phyloP scores from a whole-genome alignment of 2,888 invertebrate species.

The Caprella mutica region DNA sequence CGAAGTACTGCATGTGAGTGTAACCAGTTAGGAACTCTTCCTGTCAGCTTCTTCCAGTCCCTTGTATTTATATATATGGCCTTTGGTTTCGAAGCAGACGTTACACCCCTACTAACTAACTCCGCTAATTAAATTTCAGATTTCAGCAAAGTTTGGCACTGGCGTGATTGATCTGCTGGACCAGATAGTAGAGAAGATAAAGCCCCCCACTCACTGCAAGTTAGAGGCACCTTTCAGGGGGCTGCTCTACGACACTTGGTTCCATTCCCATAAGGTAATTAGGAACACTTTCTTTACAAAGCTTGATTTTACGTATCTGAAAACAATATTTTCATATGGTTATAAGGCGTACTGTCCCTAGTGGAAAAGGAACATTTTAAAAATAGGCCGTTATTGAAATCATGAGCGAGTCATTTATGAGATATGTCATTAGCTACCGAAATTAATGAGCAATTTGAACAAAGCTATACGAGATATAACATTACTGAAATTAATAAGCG shows the following conservation, averaged over 20 bases:
- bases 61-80: not conserved
- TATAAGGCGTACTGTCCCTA: too few species aligned
- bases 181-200: constrained; percentile 64
- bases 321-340: too few species aligned
- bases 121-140: constrained; percentile 40
- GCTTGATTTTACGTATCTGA: constrained; percentile 37
- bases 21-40: not conserved
- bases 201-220: constrained; percentile 48
- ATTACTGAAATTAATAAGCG: too few species aligned
- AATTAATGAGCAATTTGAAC: too few species aligned
- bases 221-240: constrained; percentile 55
- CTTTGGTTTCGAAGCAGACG: too few species aligned
- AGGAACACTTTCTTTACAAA: constrained; percentile 39
- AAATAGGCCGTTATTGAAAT: too few species aligned
- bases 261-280: constrained; percentile 61
- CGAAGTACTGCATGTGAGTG: constrained; percentile 57
- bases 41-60: too few species aligned
- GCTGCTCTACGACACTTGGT: constrained; percentile 87
- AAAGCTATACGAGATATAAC: too few species aligned
- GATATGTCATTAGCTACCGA: too few species aligned
- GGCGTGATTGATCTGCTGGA: constrained; percentile 67
- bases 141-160: constrained; percentile 83
- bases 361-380: too few species aligned
- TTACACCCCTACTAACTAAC: not conserved
- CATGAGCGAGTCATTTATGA: too few species aligned